Evolutionary conservation across 2,113 vertebrate genomes (phyloP).

Genomic region (Phoenicopterus ruber): DNA sequence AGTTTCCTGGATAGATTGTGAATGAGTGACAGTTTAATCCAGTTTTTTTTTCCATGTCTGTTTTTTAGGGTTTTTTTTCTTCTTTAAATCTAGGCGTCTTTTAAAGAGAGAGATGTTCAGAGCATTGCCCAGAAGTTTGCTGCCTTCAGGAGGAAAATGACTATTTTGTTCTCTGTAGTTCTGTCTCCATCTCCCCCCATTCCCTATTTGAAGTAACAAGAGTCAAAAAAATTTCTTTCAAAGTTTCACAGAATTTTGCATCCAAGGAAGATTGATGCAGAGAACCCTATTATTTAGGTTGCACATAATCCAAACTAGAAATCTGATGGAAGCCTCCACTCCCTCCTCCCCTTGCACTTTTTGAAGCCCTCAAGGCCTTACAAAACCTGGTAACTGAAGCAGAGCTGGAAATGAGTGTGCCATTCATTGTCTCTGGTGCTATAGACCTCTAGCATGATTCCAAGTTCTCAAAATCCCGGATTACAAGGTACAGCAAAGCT

Average conservation of each 20-base stretch:
- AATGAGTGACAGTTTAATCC: constrained; percentile 74
- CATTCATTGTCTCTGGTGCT: not conserved
- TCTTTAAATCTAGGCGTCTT: not conserved
- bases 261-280: not conserved
- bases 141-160: not conserved
- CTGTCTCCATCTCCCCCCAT: not conserved
- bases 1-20: constrained; percentile 59
- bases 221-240: not conserved
- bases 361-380: not conserved
- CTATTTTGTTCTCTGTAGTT: not conserved
- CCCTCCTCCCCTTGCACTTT: not conserved
- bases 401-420: not conserved
- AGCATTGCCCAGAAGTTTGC: not conserved
- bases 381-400: not conserved
- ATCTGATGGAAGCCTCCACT: not conserved
- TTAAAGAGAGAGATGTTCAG: not conserved
- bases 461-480: not conserved
- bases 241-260: not conserved
- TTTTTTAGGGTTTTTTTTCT: not conserved
- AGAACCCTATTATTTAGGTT: not conserved
- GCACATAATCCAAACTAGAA: not conserved
- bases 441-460: not conserved
- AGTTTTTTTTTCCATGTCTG: constrained; percentile 10
- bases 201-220: not conserved
- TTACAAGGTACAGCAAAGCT: not conserved